phyloP scores from a whole-genome alignment of 53 echinoderm and acorn worm genomes.

The Pentamera pediparva region DNA sequence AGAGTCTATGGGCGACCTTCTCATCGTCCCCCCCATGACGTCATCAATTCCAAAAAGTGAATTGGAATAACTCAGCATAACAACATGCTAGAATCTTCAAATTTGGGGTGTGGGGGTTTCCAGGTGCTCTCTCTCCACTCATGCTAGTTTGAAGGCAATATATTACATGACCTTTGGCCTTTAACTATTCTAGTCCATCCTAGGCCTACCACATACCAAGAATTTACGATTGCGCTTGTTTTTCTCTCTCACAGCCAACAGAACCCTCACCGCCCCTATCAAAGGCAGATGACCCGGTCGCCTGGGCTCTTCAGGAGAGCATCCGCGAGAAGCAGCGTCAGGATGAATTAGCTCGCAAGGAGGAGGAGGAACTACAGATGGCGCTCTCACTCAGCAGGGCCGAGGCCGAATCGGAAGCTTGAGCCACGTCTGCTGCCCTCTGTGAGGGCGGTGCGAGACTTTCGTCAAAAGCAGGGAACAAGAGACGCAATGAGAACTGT shows the following conservation, averaged over 20 bases:
- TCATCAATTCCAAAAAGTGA: too few species aligned
- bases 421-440: not conserved
- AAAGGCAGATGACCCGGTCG: conserved; percentile 67
- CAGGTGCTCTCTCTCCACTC: too few species aligned
- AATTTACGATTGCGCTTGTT: not conserved
- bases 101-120: too few species aligned
- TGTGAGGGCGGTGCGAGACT: not conserved
- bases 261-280: too few species aligned
- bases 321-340: conserved; percentile 50
- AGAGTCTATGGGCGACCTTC: too few species aligned
- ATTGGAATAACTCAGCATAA: too few species aligned
- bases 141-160: too few species aligned
- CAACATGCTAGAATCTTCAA: too few species aligned
- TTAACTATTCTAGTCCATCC: too few species aligned
- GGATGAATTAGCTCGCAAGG: conserved; percentile 46
- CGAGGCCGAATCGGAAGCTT: conserved; percentile 36
- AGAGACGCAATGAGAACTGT: not conserved
- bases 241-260: not conserved
- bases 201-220: not conserved
- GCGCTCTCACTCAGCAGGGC: conserved; percentile 63
- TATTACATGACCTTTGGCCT: too few species aligned
- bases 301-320: conserved; percentile 70
- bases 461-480: not conserved
- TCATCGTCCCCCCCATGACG: too few species aligned
- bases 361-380: conserved; percentile 59